These are phyloP conservation scores for Diorhabda elongata DNA, from an alignment of 1,140 invertebrate species.

Conservation along the genomic window DNA sequence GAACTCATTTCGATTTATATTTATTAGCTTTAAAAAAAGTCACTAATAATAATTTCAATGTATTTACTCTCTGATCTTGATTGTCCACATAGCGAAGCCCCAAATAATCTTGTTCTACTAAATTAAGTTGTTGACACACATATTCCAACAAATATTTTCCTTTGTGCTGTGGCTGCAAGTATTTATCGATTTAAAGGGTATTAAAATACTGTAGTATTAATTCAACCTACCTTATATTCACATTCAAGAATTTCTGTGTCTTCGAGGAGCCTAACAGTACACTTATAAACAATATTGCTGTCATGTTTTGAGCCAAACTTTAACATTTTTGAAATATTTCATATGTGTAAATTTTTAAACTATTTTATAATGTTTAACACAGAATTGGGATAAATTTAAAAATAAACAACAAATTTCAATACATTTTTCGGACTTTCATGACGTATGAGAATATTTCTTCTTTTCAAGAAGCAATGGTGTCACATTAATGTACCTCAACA, in stretches of 20 bases:
- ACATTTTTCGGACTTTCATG: background rate
- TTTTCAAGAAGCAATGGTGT: background rate
- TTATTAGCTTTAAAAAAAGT: too few species aligned
- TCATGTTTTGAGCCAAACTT: conserved; percentile 78
- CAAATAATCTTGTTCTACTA: conserved; percentile 96
- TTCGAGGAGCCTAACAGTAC: conserved; percentile 88
- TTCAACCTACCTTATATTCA: conserved; percentile 82
- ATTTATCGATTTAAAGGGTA: background rate
- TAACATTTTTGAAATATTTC: conserved; percentile 55
- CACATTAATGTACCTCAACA: too few species aligned
- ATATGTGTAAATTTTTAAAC: conserved; percentile 63
- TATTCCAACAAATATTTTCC: conserved; percentile 90
- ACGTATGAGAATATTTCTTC: background rate
- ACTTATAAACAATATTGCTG: conserved; percentile 83
- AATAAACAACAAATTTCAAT: conserved; percentile 37
- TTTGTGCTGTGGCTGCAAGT: conserved; percentile 82
- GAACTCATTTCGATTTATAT: too few species aligned
- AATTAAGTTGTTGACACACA: conserved; percentile 89
- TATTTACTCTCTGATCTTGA: conserved; percentile 82
- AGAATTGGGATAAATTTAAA: conserved; percentile 26
- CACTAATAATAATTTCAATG: too few species aligned
- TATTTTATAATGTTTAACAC: conserved; percentile 49
- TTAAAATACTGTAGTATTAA: background rate
- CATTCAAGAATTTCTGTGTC: conserved; percentile 92
- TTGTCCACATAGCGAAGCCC: conserved; percentile 91